Percentiles rank a stretch among this genome's conserved stretches.
Evolutionary conservation across 2,888 invertebrate genomes (phyloP).

Genomic region (Luffia ferchaultella): DNA sequence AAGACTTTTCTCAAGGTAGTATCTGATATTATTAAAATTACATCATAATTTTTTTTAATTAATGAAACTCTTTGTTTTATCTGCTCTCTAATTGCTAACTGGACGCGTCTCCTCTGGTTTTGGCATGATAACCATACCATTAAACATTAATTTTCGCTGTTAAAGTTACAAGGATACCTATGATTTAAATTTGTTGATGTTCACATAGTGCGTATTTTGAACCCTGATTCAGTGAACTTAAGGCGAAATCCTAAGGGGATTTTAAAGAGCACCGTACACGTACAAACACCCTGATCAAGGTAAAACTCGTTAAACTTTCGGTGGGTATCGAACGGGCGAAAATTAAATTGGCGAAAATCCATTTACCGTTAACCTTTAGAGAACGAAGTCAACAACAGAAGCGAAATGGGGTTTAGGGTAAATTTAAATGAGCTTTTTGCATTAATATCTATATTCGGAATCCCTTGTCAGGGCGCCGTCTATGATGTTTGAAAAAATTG

Average conservation of each 20-base stretch:
- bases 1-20: no score
- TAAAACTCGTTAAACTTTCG: background rate
- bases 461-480: background rate
- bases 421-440: background rate
- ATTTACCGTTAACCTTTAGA: background rate
- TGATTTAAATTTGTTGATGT: background rate
- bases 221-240: background rate
- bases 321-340: background rate
- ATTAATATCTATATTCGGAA: background rate
- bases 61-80: background rate
- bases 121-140: no score
- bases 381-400: background rate
- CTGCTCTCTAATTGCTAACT: background rate
- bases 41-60: background rate
- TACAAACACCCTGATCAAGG: background rate
- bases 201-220: background rate
- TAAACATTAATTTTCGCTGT: background rate
- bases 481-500: background rate
- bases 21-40: no score
- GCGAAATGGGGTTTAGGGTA: background rate
- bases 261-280: background rate
- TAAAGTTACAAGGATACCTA: background rate
- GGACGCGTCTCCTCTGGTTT: no score
- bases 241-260: background rate
- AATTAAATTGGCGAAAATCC: background rate